Evolutionary conservation across 2,888 invertebrate species (phyloP), one percentile per base, ranked within the genome.

Genomic region (Lasius fuliginosus): DNA sequence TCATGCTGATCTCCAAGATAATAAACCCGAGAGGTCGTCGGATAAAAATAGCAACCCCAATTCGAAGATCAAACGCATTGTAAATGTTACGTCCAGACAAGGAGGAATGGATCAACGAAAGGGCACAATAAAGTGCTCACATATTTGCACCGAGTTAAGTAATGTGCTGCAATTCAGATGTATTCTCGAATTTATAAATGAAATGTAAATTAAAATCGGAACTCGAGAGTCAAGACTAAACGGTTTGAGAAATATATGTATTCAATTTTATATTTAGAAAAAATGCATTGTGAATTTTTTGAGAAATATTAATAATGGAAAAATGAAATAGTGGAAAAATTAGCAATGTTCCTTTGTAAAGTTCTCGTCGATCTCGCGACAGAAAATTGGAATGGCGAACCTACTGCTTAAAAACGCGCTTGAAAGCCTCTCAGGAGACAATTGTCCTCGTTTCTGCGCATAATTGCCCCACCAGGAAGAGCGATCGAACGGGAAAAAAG

Each of bases 391-490:
- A 33, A 33, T 33, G 33, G 33, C 33, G 2, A 4, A 33, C 4
- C 3, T 33, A 33, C 33, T 33, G 33, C 4, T 36, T 36, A 36
- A 36, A 36, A 36, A 36, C 5, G 36, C 5, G 36, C 36, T 36
- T 5, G 36, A 36, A 36, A 36, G 23, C 23, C 23, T 0, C 23
- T 23, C 23, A 23, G 36, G 5, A 36, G 36, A 36, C 36, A 36
- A 36, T 36, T 36, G 36, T 36, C 36, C 36, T 36, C 36, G 30
- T 33, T 33, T 33, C 3, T 33, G 30, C 3, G 30, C 23, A 23
- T 23, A 23, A 33, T 36, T 5, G 36, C 36, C 5, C 36, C 58
- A 36, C 23, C 79, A 73, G 75, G 79, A 81, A 81, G 5, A 40
- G 23, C 27, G 58, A 60, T 30, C 46, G 46, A 60, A 60, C 46